Conservation (phyloP, 1,140 invertebrate species). For the Myzus persicae region DNA sequence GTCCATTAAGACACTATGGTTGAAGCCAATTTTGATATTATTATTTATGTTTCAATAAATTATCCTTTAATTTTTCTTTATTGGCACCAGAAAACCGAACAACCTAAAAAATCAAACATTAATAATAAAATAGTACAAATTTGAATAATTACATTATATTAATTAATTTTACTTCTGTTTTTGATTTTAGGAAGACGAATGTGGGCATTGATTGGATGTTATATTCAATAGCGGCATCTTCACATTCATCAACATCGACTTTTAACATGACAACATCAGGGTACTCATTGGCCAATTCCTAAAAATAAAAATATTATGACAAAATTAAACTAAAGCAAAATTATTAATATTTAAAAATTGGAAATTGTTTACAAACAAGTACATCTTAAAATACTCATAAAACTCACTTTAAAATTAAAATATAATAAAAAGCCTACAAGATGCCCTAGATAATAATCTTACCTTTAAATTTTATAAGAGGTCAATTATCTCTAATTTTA, state of each 20-base stretch:
- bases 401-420: too few species aligned
- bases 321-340: too few species aligned
- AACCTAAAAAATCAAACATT: constrained; percentile 59
- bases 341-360: too few species aligned
- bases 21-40: constrained; percentile 49
- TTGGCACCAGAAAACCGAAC: constrained; percentile 83
- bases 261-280: constrained; percentile 72
- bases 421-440: too few species aligned
- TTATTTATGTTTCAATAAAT: constrained; percentile 62
- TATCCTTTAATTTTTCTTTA: constrained; percentile 74
- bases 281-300: constrained; percentile 69
- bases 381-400: too few species aligned
- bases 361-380: too few species aligned
- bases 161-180: constrained; percentile 68
- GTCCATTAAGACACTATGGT: constrained; percentile 8
- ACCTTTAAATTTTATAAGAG: too few species aligned
- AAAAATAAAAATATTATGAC: constrained; percentile 45
- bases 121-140: constrained; percentile 14
- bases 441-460: too few species aligned
- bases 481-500: too few species aligned
- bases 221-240: constrained; percentile 82
- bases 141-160: constrained; percentile 41
- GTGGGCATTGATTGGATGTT: constrained; percentile 91
- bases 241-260: constrained; percentile 89
- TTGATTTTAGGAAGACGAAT: constrained; percentile 87